These are phyloP conservation scores for Sparidentex hasta DNA, from an alignment of 2,797 vertebrate genomes.

Conservation along the genomic window DNA sequence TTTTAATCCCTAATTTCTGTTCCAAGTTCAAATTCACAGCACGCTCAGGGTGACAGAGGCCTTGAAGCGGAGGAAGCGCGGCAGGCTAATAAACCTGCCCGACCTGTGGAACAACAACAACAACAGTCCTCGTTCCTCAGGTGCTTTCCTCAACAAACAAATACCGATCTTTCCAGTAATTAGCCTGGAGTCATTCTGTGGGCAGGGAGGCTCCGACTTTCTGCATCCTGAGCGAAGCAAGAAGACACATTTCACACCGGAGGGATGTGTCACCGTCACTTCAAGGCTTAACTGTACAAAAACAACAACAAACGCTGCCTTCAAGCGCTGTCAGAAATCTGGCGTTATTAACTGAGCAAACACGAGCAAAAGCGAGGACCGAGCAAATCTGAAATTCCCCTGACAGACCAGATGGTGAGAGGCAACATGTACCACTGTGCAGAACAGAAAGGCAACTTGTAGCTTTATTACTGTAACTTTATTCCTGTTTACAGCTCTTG, in stretches of 20 bases:
- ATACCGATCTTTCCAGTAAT: constrained; percentile 38
- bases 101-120: constrained; percentile 48
- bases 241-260: constrained; percentile 32
- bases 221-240: constrained; percentile 14
- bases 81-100: constrained; percentile 50
- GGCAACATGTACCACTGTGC: not conserved
- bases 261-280: constrained; percentile 43
- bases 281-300: not conserved
- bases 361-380: not conserved
- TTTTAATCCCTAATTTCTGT: constrained; percentile 31
- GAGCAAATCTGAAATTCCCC: not conserved
- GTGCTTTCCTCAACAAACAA: constrained; percentile 53
- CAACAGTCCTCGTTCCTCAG: constrained; percentile 17
- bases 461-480: too few species aligned
- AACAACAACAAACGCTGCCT: constrained; percentile 28
- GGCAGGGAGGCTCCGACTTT: constrained; percentile 20
- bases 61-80: constrained; percentile 26
- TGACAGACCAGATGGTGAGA: not conserved
- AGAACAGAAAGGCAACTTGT: too few species aligned
- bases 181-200: constrained; percentile 28
- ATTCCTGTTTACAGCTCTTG: too few species aligned
- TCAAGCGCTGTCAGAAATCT: constrained; percentile 9
- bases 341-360: not conserved
- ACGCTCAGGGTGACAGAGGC: not conserved
- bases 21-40: constrained; percentile 47